phyloP scores from a whole-genome alignment of 2,797 vertebrate genomes.

The Chelon auratus region DNA sequence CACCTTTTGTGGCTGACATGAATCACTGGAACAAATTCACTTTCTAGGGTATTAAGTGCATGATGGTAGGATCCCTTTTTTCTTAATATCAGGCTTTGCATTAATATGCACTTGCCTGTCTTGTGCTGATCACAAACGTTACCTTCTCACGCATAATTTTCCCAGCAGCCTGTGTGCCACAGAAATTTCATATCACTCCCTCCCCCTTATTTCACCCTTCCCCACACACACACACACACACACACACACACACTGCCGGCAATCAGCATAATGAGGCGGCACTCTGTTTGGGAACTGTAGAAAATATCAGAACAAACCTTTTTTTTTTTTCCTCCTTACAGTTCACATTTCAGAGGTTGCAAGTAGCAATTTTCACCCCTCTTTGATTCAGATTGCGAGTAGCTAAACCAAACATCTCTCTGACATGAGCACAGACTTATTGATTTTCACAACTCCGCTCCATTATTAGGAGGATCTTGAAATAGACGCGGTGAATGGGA shows the following conservation, averaged over 20 bases:
- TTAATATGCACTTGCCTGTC: slow-evolving; percentile 45
- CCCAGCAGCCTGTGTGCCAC: slow-evolving; percentile 26
- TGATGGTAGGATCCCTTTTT: slow-evolving; percentile 18
- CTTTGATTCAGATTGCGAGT: slow-evolving; percentile 47
- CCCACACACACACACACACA: slow-evolving; percentile 2
- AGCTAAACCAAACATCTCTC: slow-evolving; percentile 34
- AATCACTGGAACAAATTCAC: slow-evolving; percentile 9
- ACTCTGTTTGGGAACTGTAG: slow-evolving; percentile 47
- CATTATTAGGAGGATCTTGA: slow-evolving; percentile 59
- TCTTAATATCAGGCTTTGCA: slow-evolving; percentile 21
- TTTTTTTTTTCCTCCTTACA: background rate
- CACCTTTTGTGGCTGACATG: slow-evolving; percentile 12
- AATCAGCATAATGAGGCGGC: slow-evolving; percentile 67
- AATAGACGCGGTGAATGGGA: slow-evolving; percentile 61
- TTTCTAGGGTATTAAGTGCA: slow-evolving; percentile 13
- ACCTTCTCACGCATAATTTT: slow-evolving; percentile 55
- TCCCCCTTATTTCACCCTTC: slow-evolving; percentile 1
- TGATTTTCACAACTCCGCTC: slow-evolving; percentile 46
- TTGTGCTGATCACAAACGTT: slow-evolving; percentile 44
- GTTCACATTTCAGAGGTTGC: slow-evolving; percentile 21
- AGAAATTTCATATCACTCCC: slow-evolving; percentile 16
- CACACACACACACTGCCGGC: slow-evolving; percentile 32
- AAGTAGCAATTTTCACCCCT: slow-evolving; percentile 24
- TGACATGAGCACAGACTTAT: slow-evolving; percentile 48
- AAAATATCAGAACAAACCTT: slow-evolving; percentile 46